Base-by-base conservation (phyloP, 2,113 vertebrate species). In the Planiliza haematocheilus region DNA sequence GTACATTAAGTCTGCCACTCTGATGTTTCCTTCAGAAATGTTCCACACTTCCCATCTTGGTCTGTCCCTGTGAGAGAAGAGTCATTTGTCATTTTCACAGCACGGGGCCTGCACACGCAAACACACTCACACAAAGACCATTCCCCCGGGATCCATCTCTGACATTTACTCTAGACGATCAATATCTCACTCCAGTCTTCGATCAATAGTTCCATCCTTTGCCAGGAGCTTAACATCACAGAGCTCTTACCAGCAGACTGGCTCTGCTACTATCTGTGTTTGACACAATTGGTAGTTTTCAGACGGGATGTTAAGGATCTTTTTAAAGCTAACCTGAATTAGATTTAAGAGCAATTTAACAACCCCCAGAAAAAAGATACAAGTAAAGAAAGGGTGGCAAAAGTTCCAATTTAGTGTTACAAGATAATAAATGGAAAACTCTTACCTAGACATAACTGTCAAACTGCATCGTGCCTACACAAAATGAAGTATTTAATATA, bases 81-180 rank as follows among this genome's bases (percentile, higher is more conserved):
- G 36, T 21, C 48, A 38, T 69, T 64, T 60, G 41, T 67, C 49
- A 67, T 14, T 62, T 74, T 68, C 36, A 57, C 57, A 13, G 8
- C 5, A 36, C 7, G 0, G 17, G 14, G 12, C 16, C 17, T 13
- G 16, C 24, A 30, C 24, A 30, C 24, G 5, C 24, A 30, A 2
- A 30, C 24, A 68, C 50, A 71, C 30, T 73, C 34, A 51, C 20
- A 53, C 13, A 30, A 10, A 0, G 24, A 41, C 17, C 34, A 24
- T 67, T 30, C 24, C 55, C 74, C 53, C 46, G 11, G 46, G 70
- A 76, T 84, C 63, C 10, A 63, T 76, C 48, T 41, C 21, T 79
- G 79, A 71, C 76, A 74, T 77, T 80, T 74, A 64, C 36, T 55
- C 65, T 8, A 37, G 42, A 52, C 24, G 4, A 69, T 88, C 83